Evolutionary conservation across 2,797 vertebrate genomes (phyloP).

Genomic region (Propithecus deckenii): DNA sequence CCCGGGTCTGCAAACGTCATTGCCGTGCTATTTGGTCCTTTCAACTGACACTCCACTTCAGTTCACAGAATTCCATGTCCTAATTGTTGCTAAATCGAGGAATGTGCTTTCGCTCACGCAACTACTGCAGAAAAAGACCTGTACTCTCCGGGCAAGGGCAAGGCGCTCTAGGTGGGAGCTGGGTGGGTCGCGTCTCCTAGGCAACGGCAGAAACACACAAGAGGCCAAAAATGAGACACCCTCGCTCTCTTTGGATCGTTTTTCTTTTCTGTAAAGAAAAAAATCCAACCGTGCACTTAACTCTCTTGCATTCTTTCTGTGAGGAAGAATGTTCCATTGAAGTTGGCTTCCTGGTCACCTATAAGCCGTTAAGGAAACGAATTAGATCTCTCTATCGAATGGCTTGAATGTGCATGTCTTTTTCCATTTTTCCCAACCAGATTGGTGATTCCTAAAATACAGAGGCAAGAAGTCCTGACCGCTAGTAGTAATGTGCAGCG

Average conservation of each 20-base stretch:
- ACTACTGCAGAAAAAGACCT: no score
- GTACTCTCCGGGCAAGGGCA: fast-evolving
- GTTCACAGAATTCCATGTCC: background rate
- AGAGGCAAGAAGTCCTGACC: background rate
- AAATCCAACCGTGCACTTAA: background rate
- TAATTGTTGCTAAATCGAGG: background rate
- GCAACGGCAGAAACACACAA: background rate
- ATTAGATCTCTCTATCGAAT: background rate
- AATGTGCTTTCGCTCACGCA: background rate
- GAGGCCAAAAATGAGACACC: background rate
- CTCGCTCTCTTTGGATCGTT: background rate
- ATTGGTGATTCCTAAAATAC: background rate
- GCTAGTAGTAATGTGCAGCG: background rate
- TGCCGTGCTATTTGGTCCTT: background rate
- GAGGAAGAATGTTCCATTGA: background rate
- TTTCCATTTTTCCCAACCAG: background rate
- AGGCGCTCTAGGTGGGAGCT: fast-evolving
- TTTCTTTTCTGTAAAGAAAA: background rate
- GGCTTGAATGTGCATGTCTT: background rate
- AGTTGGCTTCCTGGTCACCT: background rate
- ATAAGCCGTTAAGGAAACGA: background rate
- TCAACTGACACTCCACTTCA: background rate
- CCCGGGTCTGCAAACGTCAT: background rate
- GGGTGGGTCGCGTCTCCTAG: background rate
- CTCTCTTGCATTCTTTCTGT: background rate